phyloP scores from a whole-genome alignment of 2,797 vertebrate species.

The Tenualosa ilisha region DNA sequence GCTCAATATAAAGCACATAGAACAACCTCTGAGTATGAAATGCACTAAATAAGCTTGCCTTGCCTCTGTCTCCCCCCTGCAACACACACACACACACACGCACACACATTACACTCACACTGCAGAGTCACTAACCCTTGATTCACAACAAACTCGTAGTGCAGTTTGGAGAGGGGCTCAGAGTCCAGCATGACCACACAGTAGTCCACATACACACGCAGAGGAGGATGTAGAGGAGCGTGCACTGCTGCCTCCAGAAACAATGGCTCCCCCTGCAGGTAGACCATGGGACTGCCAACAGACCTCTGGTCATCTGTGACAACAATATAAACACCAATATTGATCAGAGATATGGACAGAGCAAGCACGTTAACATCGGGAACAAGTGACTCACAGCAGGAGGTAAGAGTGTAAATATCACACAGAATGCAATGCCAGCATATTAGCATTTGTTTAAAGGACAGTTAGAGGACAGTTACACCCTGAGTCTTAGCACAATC shows the following conservation, averaged over 20 bases:
- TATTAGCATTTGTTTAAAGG: not conserved
- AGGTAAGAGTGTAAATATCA: not conserved
- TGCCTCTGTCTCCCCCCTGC: not conserved
- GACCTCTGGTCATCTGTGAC: slow-evolving; percentile 45
- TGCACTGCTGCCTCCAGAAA: slow-evolving; percentile 60
- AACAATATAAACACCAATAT: not conserved
- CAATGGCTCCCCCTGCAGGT: slow-evolving; percentile 67
- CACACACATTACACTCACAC: too few species aligned
- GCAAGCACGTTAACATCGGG: not conserved
- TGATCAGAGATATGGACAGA: not conserved
- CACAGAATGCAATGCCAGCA: not conserved
- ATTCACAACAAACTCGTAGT: slow-evolving; percentile 59
- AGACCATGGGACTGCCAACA: slow-evolving; percentile 48
- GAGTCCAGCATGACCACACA: slow-evolving; percentile 53
- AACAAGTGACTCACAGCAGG: not conserved
- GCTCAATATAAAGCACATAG: too few species aligned
- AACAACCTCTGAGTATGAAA: too few species aligned
- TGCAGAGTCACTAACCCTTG: slow-evolving; percentile 49
- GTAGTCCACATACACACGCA: slow-evolving; percentile 54
- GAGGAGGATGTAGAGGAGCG: slow-evolving; percentile 44
- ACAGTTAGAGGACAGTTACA: not conserved
- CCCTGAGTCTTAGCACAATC: not conserved
- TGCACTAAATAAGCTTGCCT: not conserved
- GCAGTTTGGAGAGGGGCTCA: slow-evolving; percentile 52
- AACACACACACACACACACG: not conserved